Percentiles rank a stretch among this genome's conserved stretches.
phyloP scores from a whole-genome alignment of 2,797 vertebrate genomes.

The Naso thynnoides region DNA sequence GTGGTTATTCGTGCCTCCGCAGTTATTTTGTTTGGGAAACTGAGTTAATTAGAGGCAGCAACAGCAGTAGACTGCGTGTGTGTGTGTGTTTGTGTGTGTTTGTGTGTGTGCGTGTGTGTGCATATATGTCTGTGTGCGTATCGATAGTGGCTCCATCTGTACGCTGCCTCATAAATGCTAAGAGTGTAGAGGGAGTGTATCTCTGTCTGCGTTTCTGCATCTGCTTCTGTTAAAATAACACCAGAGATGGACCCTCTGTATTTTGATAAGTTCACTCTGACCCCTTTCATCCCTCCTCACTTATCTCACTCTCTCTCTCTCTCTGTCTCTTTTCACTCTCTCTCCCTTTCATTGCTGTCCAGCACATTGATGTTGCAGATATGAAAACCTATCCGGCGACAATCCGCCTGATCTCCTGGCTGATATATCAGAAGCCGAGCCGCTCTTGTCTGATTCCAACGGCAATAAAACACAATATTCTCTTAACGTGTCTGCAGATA shows the following conservation, averaged over 20 bases:
- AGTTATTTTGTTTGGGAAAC: slow-evolving; percentile 74
- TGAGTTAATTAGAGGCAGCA: slow-evolving; percentile 77
- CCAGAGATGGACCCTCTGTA: slow-evolving; percentile 39
- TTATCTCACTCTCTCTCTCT: slow-evolving; percentile 47
- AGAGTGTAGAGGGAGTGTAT: slow-evolving; percentile 29
- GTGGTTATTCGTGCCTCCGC: slow-evolving; percentile 64
- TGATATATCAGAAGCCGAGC: slow-evolving; percentile 61
- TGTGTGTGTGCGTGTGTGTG: slow-evolving; percentile 18
- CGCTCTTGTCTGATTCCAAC: slow-evolving; percentile 72
- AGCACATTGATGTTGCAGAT: slow-evolving; percentile 74
- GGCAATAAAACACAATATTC: slow-evolving; percentile 73
- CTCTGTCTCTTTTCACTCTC: slow-evolving; percentile 7
- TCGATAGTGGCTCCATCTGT: slow-evolving; percentile 45
- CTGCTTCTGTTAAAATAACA: slow-evolving; percentile 45
- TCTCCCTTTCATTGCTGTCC: slow-evolving; percentile 65
- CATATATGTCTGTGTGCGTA: slow-evolving; percentile 17
- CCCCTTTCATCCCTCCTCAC: slow-evolving; percentile 63
- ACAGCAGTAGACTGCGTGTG: slow-evolving; percentile 11
- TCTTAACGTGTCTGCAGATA: slow-evolving; percentile 58
- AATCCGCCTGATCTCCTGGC: slow-evolving; percentile 63
- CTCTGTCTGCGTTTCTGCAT: slow-evolving; percentile 36
- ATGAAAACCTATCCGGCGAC: slow-evolving; percentile 69
- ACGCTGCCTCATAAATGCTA: slow-evolving; percentile 45
- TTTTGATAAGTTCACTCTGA: slow-evolving; percentile 55
- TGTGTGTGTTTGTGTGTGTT: background rate